Percentiles rank a stretch among this genome's conserved stretches.
Conservation (phyloP, 1,140 invertebrate genomes). For the Drosophila melanogaster region DNA sequence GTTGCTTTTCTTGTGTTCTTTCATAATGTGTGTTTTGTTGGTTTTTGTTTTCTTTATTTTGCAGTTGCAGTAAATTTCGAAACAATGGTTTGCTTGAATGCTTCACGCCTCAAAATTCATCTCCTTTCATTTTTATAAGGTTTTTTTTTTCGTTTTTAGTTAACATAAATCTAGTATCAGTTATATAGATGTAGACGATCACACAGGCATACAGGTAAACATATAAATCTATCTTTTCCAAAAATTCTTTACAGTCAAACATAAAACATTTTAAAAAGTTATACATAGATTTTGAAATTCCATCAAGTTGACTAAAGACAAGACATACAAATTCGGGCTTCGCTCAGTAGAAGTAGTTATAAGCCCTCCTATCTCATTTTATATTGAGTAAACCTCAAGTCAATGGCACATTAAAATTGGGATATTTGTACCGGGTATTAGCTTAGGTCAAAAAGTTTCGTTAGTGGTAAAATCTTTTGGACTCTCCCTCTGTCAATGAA, state of each 20-base stretch:
- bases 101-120: slow-evolving; percentile 57
- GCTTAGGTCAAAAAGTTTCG: slow-evolving; percentile 39
- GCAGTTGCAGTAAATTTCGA: slow-evolving; percentile 67
- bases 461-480: slow-evolving; percentile 42
- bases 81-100: slow-evolving; percentile 79
- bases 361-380: slow-evolving; percentile 5
- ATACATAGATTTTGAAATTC: slow-evolving; percentile 52
- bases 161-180: slow-evolving; percentile 69
- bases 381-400: slow-evolving; percentile 39
- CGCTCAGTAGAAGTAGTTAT: slow-evolving; percentile 67
- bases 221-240: slow-evolving; percentile 37
- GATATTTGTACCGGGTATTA: slow-evolving; percentile 50
- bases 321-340: slow-evolving; percentile 49
- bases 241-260: slow-evolving; percentile 60
- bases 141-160: slow-evolving; percentile 43
- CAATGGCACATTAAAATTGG: slow-evolving; percentile 58
- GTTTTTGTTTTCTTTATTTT: slow-evolving; percentile 58
- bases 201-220: slow-evolving; percentile 74
- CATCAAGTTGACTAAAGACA: slow-evolving; percentile 41
- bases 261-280: slow-evolving; percentile 47
- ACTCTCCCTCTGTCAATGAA: slow-evolving; percentile 47
- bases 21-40: slow-evolving; percentile 12
- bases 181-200: slow-evolving; percentile 73
- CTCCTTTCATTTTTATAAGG: slow-evolving; percentile 13
- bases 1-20: slow-evolving; percentile 21